phyloP scores from a whole-genome alignment of 2,888 invertebrate species.

The Apamea sordens region DNA sequence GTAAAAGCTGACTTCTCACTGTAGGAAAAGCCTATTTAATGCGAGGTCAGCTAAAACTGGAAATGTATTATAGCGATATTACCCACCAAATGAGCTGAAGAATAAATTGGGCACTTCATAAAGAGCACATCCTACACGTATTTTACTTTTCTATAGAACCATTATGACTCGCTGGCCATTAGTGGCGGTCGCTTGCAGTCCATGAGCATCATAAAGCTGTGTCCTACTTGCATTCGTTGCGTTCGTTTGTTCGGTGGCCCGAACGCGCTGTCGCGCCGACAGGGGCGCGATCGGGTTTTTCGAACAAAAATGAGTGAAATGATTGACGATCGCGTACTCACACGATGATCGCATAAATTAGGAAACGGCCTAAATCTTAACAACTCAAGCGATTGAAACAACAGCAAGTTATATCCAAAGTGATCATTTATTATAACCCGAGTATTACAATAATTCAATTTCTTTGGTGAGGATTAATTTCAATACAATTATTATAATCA shows the following conservation, averaged over 20 bases:
- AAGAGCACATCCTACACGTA: neutral
- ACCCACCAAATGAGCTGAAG: too few relatives aligned
- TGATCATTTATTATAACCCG: slow-evolving; percentile 85
- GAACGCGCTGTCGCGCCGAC: neutral
- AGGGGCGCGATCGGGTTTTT: too few relatives aligned
- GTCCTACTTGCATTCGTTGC: neutral
- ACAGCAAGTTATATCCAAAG: slow-evolving; percentile 76
- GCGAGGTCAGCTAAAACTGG: too few relatives aligned
- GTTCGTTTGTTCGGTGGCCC: neutral
- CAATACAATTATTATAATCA: slow-evolving; percentile 74
- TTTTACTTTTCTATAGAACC: neutral
- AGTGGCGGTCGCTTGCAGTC: neutral
- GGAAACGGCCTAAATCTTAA: neutral
- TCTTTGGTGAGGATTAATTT: slow-evolving; percentile 88
- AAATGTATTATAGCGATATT: too few relatives aligned
- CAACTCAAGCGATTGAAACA: slow-evolving; percentile 66
- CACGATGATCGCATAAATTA: neutral
- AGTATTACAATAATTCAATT: slow-evolving; percentile 87
- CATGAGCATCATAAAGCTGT: too few relatives aligned
- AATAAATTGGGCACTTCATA: neutral
- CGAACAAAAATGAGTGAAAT: neutral
- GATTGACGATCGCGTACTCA: neutral
- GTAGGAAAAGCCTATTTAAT: too few relatives aligned
- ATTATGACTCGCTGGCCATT: neutral
- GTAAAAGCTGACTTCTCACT: too few relatives aligned